Evolutionary conservation across 2,113 vertebrate species (phyloP), one percentile per base, ranked within the genome.

Genomic region (Cyrtonyx montezumae): DNA sequence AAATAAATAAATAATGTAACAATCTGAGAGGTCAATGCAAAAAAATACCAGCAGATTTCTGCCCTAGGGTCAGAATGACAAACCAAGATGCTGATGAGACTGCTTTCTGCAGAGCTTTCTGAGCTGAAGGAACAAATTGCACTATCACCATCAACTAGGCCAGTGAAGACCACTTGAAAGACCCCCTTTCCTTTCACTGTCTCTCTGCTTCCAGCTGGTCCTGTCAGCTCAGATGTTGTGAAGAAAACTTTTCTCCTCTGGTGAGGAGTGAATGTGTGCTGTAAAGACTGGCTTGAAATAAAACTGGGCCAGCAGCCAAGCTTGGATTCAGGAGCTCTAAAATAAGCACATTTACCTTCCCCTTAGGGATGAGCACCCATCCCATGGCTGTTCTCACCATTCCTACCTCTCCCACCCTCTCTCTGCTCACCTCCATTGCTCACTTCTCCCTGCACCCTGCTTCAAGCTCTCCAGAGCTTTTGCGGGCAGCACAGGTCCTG

Each of bases 201-300:
- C 42, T 55, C 12, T 71, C 58, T 83, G 14, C 68, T 96, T 95
- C 85, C 88, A 68, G 73, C 73, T 91, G 73, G 83, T 86, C 73
- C 82, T 91, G 53, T 61, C 76, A 88, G 58, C 40, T 90, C 76
- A 88, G 69, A 81, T 58, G 56, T 67, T 76, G 34, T 61, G 73
- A 95, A 81, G 40, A 94, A 95, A 88, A 90, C 68, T 91, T 62
- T 87, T 28, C 25, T 91, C 70, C 58, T 91, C 79, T 88, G 48
- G 26, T 91, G 32, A 94, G 61, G 25, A 94, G 49, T 46, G 37
- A 91, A 95, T 58, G 17, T 49, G 36, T 88, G 49, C 69, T 91
- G 45, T 66, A 75, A 87, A 83, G 68, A 75, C n/a, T 56, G 22
- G 26, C 71, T 79, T 78, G 76, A 93, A 95, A 93, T 88, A 91